Evolutionary conservation across 2,113 vertebrate genomes (phyloP).

Genomic region (Otocyon megalotis): DNA sequence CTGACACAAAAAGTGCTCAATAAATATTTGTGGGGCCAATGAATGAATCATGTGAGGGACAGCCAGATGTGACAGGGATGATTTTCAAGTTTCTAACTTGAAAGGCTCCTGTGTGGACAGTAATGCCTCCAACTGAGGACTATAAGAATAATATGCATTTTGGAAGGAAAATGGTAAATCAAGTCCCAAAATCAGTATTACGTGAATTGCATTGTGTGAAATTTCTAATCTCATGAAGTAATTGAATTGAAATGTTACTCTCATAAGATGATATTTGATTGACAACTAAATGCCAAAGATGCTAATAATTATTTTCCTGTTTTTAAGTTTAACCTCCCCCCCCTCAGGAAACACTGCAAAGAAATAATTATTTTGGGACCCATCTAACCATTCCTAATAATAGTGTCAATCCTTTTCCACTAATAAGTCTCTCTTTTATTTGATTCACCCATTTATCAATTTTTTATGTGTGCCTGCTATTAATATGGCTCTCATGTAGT

Average conservation of each 20-base stretch:
- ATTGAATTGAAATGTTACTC: not conserved
- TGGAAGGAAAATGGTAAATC: not conserved
- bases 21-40: not conserved
- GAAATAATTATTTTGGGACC: not conserved
- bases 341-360: not conserved
- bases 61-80: not conserved
- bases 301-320: not conserved
- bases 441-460: not conserved
- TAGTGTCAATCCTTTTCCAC: not conserved
- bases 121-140: not conserved
- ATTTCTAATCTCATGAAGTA: constrained; percentile 6
- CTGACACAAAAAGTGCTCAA: not conserved
- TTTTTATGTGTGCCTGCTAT: not conserved
- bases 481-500: not conserved
- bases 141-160: not conserved
- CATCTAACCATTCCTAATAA: not conserved
- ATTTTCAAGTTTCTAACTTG: not conserved
- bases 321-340: not conserved
- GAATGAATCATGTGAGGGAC: not conserved
- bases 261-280: not conserved
- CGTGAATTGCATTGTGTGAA: not conserved
- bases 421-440: not conserved
- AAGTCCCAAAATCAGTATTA: not conserved
- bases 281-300: not conserved
- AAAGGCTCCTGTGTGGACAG: not conserved